Evolutionary conservation across 2,888 invertebrate genomes (phyloP).

Genomic region (Phlogophora meticulosa): DNA sequence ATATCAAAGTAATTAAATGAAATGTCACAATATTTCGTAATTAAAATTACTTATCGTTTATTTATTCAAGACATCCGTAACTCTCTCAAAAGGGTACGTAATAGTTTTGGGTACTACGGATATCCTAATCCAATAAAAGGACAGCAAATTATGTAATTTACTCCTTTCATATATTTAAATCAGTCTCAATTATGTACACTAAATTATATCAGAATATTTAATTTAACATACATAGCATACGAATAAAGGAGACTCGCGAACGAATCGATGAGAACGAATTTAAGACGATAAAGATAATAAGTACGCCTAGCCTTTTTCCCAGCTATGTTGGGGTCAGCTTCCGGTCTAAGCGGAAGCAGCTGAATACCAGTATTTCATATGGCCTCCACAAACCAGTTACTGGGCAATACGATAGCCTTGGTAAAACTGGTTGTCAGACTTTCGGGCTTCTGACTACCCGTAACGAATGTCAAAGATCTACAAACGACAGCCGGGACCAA

Average conservation of each 20-base stretch:
- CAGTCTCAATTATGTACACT: not conserved
- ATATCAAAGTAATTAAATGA: not conserved
- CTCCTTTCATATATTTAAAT: not conserved
- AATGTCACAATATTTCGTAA: not conserved
- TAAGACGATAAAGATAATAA: not conserved
- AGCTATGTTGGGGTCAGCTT: no score
- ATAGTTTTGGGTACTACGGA: slow-evolving; percentile 7
- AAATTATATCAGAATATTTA: not conserved
- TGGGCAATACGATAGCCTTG: no score
- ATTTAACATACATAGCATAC: no score
- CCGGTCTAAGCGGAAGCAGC: no score
- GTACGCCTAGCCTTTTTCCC: no score
- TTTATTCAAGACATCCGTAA: slow-evolving; percentile 9
- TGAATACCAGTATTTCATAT: no score
- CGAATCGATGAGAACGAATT: not conserved
- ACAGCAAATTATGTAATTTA: not conserved
- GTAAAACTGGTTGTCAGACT: no score
- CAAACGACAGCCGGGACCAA: no score
- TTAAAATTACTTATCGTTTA: not conserved
- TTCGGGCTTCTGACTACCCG: no score
- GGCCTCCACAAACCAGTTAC: no score
- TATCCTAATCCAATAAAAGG: slow-evolving; percentile 18
- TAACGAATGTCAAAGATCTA: no score
- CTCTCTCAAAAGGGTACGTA: not conserved
- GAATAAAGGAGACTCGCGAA: not conserved